phyloP scores from a whole-genome alignment of 2,888 invertebrate species.

The Nomada fabriciana region DNA sequence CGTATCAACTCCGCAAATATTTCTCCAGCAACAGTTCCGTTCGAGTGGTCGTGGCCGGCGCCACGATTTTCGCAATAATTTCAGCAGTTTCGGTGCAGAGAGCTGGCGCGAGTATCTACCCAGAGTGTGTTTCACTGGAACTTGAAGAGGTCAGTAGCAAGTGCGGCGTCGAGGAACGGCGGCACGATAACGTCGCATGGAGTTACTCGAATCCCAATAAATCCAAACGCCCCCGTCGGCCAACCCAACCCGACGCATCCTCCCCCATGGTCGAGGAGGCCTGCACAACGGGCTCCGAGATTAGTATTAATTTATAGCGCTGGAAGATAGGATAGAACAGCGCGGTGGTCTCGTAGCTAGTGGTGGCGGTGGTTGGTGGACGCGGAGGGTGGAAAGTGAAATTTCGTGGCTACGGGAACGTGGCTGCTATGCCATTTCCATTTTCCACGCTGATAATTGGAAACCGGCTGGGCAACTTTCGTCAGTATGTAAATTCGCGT shows the following conservation, averaged over 20 bases:
- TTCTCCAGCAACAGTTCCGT: not conserved
- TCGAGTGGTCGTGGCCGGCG: not conserved
- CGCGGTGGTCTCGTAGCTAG: constrained; percentile 30
- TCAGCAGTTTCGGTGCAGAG: constrained; percentile 24
- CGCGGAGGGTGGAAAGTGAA: constrained; percentile 70
- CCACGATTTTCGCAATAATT: constrained; percentile 34
- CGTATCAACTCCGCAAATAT: not conserved
- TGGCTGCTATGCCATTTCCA: constrained; percentile 63
- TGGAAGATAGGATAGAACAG: constrained; percentile 71
- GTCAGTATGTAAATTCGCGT: constrained; percentile 60
- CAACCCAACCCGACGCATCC: constrained; percentile 40
- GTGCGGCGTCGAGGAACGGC: constrained; percentile 46
- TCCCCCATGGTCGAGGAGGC: constrained; percentile 57
- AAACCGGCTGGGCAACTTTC: constrained; percentile 65
- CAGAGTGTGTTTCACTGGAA: constrained; percentile 40
- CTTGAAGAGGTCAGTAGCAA: constrained; percentile 62
- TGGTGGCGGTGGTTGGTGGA: constrained; percentile 25
- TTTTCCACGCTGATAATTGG: constrained; percentile 72
- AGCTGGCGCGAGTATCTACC: not conserved
- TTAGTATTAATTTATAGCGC: constrained; percentile 77
- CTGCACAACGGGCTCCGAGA: constrained; percentile 70
- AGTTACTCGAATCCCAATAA: constrained; percentile 77
- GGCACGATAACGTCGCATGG: constrained; percentile 68
- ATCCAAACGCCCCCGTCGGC: constrained; percentile 64
- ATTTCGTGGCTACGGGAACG: constrained; percentile 66